A percentile compares a stretch with the other conserved stretches of the same genome.
Conservation (phyloP, 1,140 invertebrate genomes). For the Bombus waltoni region DNA sequence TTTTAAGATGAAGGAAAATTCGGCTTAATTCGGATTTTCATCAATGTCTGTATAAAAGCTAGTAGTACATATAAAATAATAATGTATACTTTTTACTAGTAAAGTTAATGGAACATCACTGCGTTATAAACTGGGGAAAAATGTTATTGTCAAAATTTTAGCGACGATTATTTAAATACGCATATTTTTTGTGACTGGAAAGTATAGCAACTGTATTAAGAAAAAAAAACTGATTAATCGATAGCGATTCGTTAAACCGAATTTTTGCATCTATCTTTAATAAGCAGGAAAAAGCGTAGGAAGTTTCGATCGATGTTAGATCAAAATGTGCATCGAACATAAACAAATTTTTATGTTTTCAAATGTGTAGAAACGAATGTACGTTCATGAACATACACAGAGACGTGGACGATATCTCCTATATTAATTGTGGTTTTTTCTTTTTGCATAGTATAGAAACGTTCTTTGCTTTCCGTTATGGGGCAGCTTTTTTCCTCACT, state of each 20-base stretch:
- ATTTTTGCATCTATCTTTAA: not conserved
- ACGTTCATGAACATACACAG: not conserved
- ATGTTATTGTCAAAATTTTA: conserved; percentile 5
- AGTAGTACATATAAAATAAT: not conserved
- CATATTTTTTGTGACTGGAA: not conserved
- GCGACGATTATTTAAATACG: conserved; percentile 4
- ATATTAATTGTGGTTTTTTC: not conserved
- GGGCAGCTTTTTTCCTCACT: conserved; percentile 71
- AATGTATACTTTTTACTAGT: conserved; percentile 12
- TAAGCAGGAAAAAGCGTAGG: not conserved
- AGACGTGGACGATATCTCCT: not conserved
- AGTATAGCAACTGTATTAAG: not conserved
- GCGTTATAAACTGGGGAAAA: not conserved
- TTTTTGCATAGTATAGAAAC: not conserved
- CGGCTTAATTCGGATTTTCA: not conserved
- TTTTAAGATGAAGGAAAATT: not conserved
- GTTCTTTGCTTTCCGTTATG: conserved; percentile 40
- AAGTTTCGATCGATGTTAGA: not conserved
- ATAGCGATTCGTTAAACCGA: not conserved
- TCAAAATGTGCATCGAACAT: conserved; percentile 4
- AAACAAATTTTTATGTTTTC: not conserved
- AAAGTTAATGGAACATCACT: not conserved
- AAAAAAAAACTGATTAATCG: not conserved
- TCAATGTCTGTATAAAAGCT: not conserved
- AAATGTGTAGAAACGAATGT: not conserved